Percentiles rank a stretch among this genome's conserved stretches.
phyloP scores from a whole-genome alignment of 53 echinoderm and acorn worm species.

The Paracentrotus lividus region DNA sequence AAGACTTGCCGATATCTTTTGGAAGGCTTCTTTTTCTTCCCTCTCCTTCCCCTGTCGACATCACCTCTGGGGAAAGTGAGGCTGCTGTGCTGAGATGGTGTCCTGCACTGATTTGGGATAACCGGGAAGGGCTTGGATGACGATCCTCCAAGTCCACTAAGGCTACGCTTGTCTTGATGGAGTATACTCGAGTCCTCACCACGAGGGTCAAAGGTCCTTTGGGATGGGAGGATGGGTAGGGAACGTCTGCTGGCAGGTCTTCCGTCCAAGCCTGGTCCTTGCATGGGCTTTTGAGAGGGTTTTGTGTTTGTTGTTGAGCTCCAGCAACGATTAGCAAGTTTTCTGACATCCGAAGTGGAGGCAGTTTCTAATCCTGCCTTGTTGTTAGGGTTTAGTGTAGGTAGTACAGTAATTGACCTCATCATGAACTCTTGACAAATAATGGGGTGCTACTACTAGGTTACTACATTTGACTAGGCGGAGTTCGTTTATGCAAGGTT shows the following conservation, averaged over 20 bases:
- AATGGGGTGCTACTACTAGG: neutral
- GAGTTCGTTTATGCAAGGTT: neutral
- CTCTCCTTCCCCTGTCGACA: neutral
- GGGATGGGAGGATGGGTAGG: conserved; percentile 63
- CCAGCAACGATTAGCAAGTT: conserved; percentile 45
- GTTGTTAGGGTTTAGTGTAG: conserved; percentile 21
- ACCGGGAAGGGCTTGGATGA: neutral
- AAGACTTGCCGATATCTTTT: conserved; percentile 34
- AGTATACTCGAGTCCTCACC: neutral
- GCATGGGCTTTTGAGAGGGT: neutral
- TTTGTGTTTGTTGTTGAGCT: neutral
- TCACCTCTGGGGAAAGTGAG: conserved; percentile 4
- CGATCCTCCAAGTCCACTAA: neutral
- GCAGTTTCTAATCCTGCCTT: neutral
- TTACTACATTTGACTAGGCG: neutral
- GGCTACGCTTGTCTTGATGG: neutral
- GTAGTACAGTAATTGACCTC: neutral
- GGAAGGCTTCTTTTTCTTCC: conserved; percentile 32
- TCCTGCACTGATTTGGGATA: conserved; percentile 11
- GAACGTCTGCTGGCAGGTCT: conserved; percentile 42
- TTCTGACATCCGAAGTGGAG: conserved; percentile 33
- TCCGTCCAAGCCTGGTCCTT: neutral
- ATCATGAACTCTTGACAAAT: neutral
- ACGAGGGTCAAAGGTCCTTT: neutral
- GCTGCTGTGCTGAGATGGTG: conserved; percentile 9